phyloP scores from a whole-genome alignment of 1,140 invertebrate genomes.

The Limonius californicus region DNA sequence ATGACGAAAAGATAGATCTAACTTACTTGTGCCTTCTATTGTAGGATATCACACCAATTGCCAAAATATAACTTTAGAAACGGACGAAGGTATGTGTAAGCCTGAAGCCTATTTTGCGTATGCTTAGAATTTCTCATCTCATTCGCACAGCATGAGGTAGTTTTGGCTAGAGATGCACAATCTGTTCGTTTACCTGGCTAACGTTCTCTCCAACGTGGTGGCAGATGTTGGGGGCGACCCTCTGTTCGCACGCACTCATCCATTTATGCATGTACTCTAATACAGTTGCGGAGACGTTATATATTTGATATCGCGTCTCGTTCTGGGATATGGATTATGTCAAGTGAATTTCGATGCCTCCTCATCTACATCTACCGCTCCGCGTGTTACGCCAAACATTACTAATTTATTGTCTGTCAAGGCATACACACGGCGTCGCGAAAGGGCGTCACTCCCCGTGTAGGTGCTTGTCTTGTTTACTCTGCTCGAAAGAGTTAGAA shows the following conservation, averaged over 20 bases:
- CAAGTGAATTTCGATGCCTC: slow-evolving; percentile 9
- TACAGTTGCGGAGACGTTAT: slow-evolving; percentile 22
- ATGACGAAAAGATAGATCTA: slow-evolving; percentile 1
- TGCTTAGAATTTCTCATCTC: slow-evolving; percentile 19
- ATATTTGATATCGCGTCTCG: slow-evolving; percentile 14
- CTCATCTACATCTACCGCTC: slow-evolving; percentile 3
- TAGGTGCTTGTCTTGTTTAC: neutral
- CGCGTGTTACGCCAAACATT: neutral
- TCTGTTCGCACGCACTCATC: slow-evolving; percentile 28
- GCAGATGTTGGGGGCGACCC: slow-evolving; percentile 23
- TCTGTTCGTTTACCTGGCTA: slow-evolving; percentile 15
- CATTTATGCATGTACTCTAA: slow-evolving; percentile 31
- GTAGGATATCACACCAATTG: slow-evolving; percentile 47
- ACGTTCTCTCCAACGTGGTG: slow-evolving; percentile 6
- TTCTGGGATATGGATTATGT: slow-evolving; percentile 8
- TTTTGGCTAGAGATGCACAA: slow-evolving; percentile 17
- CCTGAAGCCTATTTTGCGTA: slow-evolving; percentile 21
- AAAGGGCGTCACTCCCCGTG: neutral
- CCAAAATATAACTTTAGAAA: slow-evolving; percentile 46
- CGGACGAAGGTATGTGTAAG: slow-evolving; percentile 45
- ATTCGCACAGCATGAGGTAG: slow-evolving; percentile 30
- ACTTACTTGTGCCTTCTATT: slow-evolving; percentile 40
- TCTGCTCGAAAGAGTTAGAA: neutral
- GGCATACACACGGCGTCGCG: neutral
- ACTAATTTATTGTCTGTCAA: slow-evolving; percentile 10